phyloP scores from a whole-genome alignment of 2,113 vertebrate genomes.

The Hypomesus transpacificus region DNA sequence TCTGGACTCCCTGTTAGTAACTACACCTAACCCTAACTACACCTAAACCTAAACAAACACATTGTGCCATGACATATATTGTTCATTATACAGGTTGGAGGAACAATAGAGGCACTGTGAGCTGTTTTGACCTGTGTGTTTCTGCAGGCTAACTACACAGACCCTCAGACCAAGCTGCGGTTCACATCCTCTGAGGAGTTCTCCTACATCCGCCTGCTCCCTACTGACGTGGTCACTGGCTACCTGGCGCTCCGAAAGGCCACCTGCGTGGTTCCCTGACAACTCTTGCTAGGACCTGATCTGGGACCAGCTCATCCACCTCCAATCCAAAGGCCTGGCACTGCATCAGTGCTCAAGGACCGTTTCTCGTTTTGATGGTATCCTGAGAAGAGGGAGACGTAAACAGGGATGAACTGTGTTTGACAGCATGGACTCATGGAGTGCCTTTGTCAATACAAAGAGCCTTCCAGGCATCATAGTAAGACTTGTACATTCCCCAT shows the following conservation, averaged over 20 bases:
- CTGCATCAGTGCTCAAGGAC: too few species aligned
- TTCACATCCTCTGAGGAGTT: slow-evolving; percentile 94
- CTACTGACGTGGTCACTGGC: slow-evolving; percentile 89
- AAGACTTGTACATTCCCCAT: too few species aligned
- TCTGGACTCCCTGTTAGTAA: slow-evolving; percentile 90
- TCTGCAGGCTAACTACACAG: slow-evolving; percentile 91
- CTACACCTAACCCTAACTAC: not conserved
- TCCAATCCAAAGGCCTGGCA: not conserved
- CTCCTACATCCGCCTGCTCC: slow-evolving; percentile 92
- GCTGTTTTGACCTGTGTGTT: slow-evolving; percentile 16
- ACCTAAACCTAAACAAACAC: too few species aligned
- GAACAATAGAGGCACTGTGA: not conserved
- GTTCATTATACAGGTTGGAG: not conserved
- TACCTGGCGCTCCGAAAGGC: slow-evolving; percentile 94
- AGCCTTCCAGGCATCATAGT: too few species aligned
- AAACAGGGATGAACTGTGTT: too few species aligned
- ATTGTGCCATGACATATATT: too few species aligned
- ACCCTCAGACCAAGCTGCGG: slow-evolving; percentile 95
- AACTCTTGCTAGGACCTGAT: not conserved
- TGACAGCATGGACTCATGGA: too few species aligned
- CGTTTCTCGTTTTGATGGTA: too few species aligned
- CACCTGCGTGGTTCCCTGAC: slow-evolving; percentile 89
- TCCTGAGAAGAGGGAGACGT: too few species aligned
- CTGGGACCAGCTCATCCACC: slow-evolving; percentile 10
- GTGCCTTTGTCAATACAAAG: too few species aligned